Percentiles rank a stretch among this genome's conserved stretches.
These are phyloP conservation scores for Drosophila vallismaia DNA, from an alignment of 2,888 invertebrate genomes.

Conservation along the genomic window DNA sequence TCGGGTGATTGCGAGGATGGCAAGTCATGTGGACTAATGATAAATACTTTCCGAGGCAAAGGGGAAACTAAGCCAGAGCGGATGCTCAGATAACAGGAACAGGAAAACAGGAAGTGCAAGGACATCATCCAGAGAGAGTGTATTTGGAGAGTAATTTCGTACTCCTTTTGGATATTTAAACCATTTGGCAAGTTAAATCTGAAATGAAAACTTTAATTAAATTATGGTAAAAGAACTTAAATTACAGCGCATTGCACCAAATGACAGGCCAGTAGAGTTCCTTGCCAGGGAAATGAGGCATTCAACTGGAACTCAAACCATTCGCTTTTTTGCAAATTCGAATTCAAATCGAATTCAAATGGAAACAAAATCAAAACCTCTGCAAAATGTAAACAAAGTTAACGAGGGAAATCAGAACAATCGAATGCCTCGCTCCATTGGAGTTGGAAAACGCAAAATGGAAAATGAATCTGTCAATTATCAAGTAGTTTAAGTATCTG, in stretches of 20 bases:
- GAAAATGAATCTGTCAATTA: conserved; percentile 25
- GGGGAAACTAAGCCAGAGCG: conserved; percentile 23
- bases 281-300: conserved; percentile 24
- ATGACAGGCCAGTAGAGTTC: not conserved
- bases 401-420: conserved; percentile 17
- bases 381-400: conserved; percentile 22
- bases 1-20: too few species aligned
- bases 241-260: too few species aligned
- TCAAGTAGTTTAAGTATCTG: not conserved
- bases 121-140: not conserved
- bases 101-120: conserved; percentile 11
- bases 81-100: conserved; percentile 36
- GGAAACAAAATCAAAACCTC: conserved; percentile 7
- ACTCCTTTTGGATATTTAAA: not conserved
- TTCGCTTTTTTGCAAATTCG: conserved; percentile 15
- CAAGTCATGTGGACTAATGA: conserved; percentile 51
- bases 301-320: conserved; percentile 30
- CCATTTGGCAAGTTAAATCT: too few species aligned
- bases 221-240: too few species aligned
- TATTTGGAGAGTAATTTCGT: not conserved
- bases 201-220: too few species aligned
- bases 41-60: conserved; percentile 35
- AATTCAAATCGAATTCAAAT: not conserved
- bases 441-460: conserved; percentile 3
- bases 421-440: conserved; percentile 28